phyloP scores from a whole-genome alignment of 2,113 vertebrate genomes.

The Pandion haliaetus region DNA sequence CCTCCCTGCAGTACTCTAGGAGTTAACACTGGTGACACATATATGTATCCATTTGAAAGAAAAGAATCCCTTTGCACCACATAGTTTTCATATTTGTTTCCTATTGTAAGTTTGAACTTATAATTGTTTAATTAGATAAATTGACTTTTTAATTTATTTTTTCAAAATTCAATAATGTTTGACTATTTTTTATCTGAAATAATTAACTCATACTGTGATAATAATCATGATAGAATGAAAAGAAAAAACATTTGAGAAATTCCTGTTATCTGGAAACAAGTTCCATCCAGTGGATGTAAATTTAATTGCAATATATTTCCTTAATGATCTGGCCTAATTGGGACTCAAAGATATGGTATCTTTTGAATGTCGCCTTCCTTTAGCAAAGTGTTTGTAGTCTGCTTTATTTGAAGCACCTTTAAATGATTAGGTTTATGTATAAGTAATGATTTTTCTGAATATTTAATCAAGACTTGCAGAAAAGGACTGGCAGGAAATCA shows the following conservation, averaged over 20 bases:
- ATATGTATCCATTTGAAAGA: not conserved
- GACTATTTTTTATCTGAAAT: constrained; percentile 53
- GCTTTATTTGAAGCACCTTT: constrained; percentile 20
- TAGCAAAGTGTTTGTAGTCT: constrained; percentile 40
- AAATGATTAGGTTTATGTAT: constrained; percentile 33
- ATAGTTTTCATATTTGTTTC: constrained; percentile 55
- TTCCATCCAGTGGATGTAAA: constrained; percentile 55
- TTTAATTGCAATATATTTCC: constrained; percentile 68
- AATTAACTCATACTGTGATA: constrained; percentile 56
- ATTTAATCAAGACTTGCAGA: constrained; percentile 39
- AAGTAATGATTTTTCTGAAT: constrained; percentile 53
- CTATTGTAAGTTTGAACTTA: constrained; percentile 34
- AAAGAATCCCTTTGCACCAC: not conserved
- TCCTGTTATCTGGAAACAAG: constrained; percentile 64
- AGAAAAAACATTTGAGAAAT: constrained; percentile 21
- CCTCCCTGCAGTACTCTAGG: not conserved
- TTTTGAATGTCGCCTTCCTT: constrained; percentile 11
- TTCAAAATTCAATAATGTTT: constrained; percentile 48
- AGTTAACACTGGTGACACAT: not conserved
- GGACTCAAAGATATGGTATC: constrained; percentile 7
- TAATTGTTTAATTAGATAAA: constrained; percentile 60
- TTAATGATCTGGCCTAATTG: constrained; percentile 67
- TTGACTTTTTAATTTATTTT: constrained; percentile 45
- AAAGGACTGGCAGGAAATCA: not conserved
- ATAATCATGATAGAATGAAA: constrained; percentile 54